Base-by-base conservation (phyloP, 2,888 invertebrate genomes). In the Trachelus iudaicus region DNA sequence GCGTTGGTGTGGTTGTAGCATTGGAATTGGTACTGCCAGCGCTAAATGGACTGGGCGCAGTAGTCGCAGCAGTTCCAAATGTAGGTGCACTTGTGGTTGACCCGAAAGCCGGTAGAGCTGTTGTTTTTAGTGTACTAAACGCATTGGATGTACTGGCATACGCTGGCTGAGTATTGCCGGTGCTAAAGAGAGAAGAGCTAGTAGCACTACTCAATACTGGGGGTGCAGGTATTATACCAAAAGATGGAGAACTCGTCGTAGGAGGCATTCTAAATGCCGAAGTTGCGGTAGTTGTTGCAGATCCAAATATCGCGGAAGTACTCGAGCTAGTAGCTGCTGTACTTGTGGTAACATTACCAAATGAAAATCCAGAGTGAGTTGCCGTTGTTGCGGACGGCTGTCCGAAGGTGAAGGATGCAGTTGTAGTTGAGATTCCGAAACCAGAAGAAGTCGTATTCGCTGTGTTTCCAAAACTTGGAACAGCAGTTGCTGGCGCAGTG, bases 81-180 rank as follows among this genome's bases (percentile, higher is more conserved):
- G 81, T 68, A 2, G 84, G 35, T 9, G 76, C 31, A 3, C n/a
- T 9, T 81, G 71, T 78, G 12, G 75, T 79, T 1, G 85, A 37
- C 4, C 83, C 84, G 33, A 88, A 87, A 12, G 77, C 69, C 23
- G 81, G 69, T 1, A 80, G 33, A 0, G 79, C 15, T 2, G 79
- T 79, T 0, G 83, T 86, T 71, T 82, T 86, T 1, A 85, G 82
- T 1, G 82, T 23, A 12, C 84, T 85, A 71, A 89, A 88, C 0
- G 84, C 69, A 40, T 76, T 77, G 4, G 78, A 23, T 33, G 79
- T 76, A 0, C 69, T 73, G 34, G 79, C 35, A 13, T 69, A 78
- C 23, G 75, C 75, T 75, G 73, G 37, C 37, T n/a, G 77, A 33
- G 75, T 75, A 11, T 78, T 77, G 35, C 69, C 37, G 69, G 79